phyloP scores from a whole-genome alignment of 2,113 vertebrate species.

The Fregata magnificens region DNA sequence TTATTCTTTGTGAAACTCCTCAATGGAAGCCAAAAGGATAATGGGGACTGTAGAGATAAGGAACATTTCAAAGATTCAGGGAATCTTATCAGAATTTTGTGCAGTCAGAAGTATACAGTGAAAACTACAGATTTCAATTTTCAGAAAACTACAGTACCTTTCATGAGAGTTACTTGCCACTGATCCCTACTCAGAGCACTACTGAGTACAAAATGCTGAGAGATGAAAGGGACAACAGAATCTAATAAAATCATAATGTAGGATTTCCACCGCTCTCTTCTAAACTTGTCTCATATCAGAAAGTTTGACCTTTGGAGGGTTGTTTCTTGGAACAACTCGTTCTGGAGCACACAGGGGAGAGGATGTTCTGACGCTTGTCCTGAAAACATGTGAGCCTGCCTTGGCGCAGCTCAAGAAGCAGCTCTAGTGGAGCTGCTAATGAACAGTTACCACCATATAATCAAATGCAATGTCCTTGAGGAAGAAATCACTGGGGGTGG shows the following conservation, averaged over 20 bases:
- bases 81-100: not conserved
- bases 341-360: constrained; percentile 25
- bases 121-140: not conserved
- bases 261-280: constrained; percentile 11
- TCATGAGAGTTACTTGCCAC: not conserved
- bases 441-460: not conserved
- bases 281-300: not conserved
- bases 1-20: not conserved
- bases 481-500: not conserved
- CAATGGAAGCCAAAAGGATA: not conserved
- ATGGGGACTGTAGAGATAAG: not conserved
- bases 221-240: not conserved
- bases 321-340: constrained; percentile 36
- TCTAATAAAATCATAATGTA: not conserved
- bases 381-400: not conserved
- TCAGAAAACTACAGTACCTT: not conserved
- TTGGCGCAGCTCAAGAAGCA: not conserved
- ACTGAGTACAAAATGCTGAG: not conserved
- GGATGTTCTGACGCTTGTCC: constrained; percentile 55
- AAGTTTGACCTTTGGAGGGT: constrained; percentile 11
- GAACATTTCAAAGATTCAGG: not conserved
- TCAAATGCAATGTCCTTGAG: not conserved
- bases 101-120: not conserved
- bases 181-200: not conserved
- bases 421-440: not conserved